Base-by-base conservation (phyloP, 2,113 vertebrate species). In the Columba livia region DNA sequence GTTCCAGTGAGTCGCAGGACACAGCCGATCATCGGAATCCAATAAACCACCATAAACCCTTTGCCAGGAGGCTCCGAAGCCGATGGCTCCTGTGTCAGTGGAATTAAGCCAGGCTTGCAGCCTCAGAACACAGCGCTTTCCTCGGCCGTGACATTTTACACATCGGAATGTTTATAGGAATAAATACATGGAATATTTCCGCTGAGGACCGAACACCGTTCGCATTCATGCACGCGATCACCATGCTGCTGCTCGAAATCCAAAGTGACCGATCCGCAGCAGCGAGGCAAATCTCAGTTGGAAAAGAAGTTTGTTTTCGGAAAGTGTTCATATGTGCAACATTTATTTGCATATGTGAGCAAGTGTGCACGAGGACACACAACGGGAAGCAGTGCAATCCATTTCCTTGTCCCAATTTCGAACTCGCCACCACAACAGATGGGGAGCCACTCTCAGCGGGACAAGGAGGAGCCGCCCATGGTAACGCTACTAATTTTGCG, bases 1-100 rank as follows among this genome's bases (percentile, higher is more conserved):
- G 86, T 88, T 88, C 62, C 94, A 92, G 89, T 48, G 84, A 87
- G 93, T 57, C 78, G 92, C 66, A 87, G 93, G 66, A 88, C 94
- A 74, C 66, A 78, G 94, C 85, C 48, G 85, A 77, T 67, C 85
- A 11, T 53, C 73, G 89, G 66, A 62, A 69, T 73, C 32, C 85
- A 72, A 90, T 2, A 56, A 24, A 75, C 50, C 28, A 1, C 1
- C 15, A 12, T 2, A 89, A n/a, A 21, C 5, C 69, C 79, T 29
- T 29, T 15, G 40, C 62, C 75, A 94, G 94, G 85, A 92, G 85
- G 28, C 36, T 53, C 3, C 0, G 34, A 25, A 18, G 73, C 4
- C 65, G 73, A 34, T 11, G 86, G 62, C n/a, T 88, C 91, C 67
- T 38, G 0, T 32, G 64, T 18, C 72, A 57, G 61, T 9, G 71